Evolutionary conservation across 53 echinoderm and acorn worm species (phyloP).

Genomic region (Apostichopus leukothele): DNA sequence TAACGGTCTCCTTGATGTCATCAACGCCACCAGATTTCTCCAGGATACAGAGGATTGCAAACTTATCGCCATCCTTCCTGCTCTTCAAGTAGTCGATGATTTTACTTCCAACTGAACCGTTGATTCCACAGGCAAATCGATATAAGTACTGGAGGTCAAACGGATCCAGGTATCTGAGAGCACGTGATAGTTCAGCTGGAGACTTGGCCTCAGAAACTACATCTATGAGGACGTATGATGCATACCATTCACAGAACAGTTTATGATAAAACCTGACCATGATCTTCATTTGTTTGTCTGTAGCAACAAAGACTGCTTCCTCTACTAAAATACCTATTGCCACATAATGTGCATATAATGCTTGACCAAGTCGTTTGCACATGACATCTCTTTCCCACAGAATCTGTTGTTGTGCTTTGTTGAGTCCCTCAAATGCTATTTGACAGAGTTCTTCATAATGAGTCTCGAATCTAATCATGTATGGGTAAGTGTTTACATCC

Average conservation of each 20-base stretch:
- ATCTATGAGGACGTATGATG: neutral
- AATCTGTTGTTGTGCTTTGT: neutral
- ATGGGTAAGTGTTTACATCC: neutral
- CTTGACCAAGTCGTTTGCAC: neutral
- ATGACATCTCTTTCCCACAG: neutral
- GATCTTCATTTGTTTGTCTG: neutral
- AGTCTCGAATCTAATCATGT: neutral
- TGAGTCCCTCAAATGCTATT: constrained; percentile 13
- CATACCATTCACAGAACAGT: constrained; percentile 34
- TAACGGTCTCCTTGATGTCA: neutral
- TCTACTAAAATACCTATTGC: neutral
- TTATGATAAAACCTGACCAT: constrained; percentile 22
- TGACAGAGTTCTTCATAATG: neutral
- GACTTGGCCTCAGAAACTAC: neutral
- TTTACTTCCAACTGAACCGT: neutral
- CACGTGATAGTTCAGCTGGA: neutral
- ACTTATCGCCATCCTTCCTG: neutral
- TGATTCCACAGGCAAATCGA: neutral
- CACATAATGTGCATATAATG: neutral
- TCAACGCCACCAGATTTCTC: neutral
- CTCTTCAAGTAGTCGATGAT: neutral
- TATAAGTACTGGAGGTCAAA: neutral
- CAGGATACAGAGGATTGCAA: neutral
- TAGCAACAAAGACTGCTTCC: neutral
- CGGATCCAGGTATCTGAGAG: neutral